phyloP scores from a whole-genome alignment of 1,140 invertebrate species.

The Hestina assimilis region DNA sequence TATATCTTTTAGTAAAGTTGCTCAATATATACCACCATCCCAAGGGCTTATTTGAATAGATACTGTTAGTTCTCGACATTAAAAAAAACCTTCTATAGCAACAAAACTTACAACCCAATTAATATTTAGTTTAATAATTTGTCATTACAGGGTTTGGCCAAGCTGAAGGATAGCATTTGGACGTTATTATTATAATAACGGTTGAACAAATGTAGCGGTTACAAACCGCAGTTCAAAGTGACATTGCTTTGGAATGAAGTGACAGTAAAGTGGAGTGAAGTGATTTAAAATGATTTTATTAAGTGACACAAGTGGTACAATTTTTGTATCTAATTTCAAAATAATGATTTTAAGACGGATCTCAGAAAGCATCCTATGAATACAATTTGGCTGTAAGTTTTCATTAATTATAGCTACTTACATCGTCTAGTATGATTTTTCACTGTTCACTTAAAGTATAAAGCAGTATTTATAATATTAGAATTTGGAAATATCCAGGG shows the following conservation, averaged over 20 bases:
- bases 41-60: too few relatives aligned
- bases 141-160: conserved; percentile 5
- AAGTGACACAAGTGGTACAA: background rate
- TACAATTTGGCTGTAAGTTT: conserved; percentile 10
- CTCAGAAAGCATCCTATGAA: conserved; percentile 8
- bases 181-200: conserved; percentile 19
- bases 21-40: too few relatives aligned
- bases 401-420: background rate
- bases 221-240: background rate
- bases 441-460: too few relatives aligned
- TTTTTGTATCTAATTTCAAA: conserved; percentile 4
- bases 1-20: too few relatives aligned
- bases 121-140: background rate
- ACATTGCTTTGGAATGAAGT: background rate
- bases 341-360: background rate
- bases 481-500: too few relatives aligned
- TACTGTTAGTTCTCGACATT: too few relatives aligned
- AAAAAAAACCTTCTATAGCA: too few relatives aligned
- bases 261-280: conserved; percentile 3
- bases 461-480: too few relatives aligned
- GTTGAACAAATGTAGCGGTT: conserved; percentile 3
- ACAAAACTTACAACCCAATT: too few relatives aligned
- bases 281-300: background rate
- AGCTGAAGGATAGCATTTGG: conserved; percentile 6
- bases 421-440: too few relatives aligned